Base-by-base conservation (phyloP, 1,140 invertebrate species). In the Pemphigus obesinymphae region DNA sequence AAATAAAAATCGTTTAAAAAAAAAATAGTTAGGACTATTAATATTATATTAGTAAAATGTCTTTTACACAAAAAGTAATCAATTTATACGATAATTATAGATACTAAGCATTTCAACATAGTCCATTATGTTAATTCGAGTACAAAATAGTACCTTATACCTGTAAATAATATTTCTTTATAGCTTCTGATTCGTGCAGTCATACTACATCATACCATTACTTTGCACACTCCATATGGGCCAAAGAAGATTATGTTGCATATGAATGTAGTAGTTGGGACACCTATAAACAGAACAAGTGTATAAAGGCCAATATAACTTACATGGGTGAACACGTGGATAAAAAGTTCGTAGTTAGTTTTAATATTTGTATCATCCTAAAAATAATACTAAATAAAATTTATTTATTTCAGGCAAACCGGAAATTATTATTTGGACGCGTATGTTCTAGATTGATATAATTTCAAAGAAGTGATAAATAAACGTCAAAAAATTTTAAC, bases 281-380 rank as follows among this genome's bases (percentile, higher is more conserved):
- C 0, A 50, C 37, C 3, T 76, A 37, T 15, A 6, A 76, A 37
- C n/a, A 20, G 5, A 0, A 20, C 0, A 37, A 15, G 3, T 53
- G 48, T 37, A 1, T 0, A 0, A 23, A 26, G 1, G n/a, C 3
- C 20, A 23, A 37, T 3, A 66, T 31, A 11, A 66, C 63, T 11
- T 66, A 37, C 63, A 66, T 66, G 63, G 63, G 63, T 8, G 63
- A 66, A 37, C 8, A n/a, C 20, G 63, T 66, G 63, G 63, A 66
- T 23, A n/a, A 37, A 37, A 66, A 37, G 63, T 66, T 11, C 20
- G 63, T 66, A 66, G 3, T n/a, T n/a, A n/a, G n/a, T n/a, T n/a
- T n/a, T n/a, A n/a, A n/a, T n/a, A n/a, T n/a, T n/a, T n/a, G n/a
- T n/a, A n/a, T n/a, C n/a, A n/a, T n/a, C n/a, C n/a, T n/a, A n/a